Conservation (phyloP, 2,113 vertebrate genomes). For the Tachysurus vachellii region DNA sequence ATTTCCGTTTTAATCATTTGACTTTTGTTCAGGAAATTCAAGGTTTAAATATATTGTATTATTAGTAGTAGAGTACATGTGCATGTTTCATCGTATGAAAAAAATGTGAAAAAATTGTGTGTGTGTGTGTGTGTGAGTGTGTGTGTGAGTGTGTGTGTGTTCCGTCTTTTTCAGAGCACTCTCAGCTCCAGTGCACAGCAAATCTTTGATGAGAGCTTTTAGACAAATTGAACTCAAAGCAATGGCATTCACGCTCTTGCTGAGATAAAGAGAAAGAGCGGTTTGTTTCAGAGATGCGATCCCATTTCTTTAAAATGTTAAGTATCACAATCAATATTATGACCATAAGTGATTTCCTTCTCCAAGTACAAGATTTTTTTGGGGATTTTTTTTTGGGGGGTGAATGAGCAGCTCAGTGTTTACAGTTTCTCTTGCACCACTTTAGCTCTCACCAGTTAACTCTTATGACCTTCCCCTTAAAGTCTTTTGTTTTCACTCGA, state of each 20-base stretch:
- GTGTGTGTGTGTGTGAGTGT: not conserved
- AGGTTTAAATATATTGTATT: not conserved
- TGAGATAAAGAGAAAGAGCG: not conserved
- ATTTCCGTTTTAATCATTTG: not conserved
- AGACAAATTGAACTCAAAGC: constrained; percentile 15
- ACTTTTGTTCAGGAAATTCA: not conserved
- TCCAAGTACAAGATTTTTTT: not conserved
- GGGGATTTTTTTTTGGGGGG: not conserved
- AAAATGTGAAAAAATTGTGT: not conserved
- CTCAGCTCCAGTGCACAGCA: not conserved
- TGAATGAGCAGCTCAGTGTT: not conserved
- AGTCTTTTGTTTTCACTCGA: not conserved
- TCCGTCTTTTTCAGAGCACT: not conserved
- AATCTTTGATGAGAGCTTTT: constrained; percentile 9
- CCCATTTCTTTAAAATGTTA: constrained; percentile 15
- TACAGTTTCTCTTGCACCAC: not conserved
- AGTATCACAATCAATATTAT: not conserved
- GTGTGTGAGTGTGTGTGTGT: not conserved
- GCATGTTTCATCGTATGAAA: not conserved
- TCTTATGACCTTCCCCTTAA: not conserved
- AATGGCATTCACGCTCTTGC: not conserved
- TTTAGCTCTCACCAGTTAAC: not conserved
- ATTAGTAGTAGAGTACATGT: not conserved
- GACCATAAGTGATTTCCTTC: not conserved
- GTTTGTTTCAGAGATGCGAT: constrained; percentile 26